Percentiles rank a stretch among this genome's conserved stretches.
phyloP scores from a whole-genome alignment of 2,888 invertebrate genomes.

The Rhingia campestris region DNA sequence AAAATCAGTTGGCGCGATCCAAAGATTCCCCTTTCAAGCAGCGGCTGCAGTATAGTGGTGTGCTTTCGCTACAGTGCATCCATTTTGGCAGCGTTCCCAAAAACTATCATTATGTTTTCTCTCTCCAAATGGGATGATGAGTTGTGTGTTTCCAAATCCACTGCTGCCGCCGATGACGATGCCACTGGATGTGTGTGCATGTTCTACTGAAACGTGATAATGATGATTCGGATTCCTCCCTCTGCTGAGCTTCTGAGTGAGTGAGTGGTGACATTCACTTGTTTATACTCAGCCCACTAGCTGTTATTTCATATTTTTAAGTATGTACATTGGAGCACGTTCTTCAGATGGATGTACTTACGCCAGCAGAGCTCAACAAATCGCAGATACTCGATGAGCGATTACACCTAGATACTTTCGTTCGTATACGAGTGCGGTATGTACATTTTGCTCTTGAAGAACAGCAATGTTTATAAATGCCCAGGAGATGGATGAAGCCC shows the following conservation, averaged over 20 bases:
- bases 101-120: constrained; percentile 33
- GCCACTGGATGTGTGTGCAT: constrained; percentile 12
- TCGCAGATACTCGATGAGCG: constrained; percentile 46
- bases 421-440: not conserved
- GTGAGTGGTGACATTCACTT: constrained; percentile 69
- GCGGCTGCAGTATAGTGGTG: constrained; percentile 23
- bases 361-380: constrained; percentile 39
- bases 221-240: constrained; percentile 41
- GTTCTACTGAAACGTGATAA: constrained; percentile 42
- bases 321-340: constrained; percentile 48
- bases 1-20: constrained; percentile 44
- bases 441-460: constrained; percentile 35
- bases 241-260: constrained; percentile 13
- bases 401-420: constrained; percentile 37
- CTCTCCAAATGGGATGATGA: constrained; percentile 53
- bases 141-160: constrained; percentile 59
- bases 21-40: constrained; percentile 46
- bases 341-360: constrained; percentile 52
- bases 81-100: constrained; percentile 64
- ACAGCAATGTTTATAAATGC: constrained; percentile 30
- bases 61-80: constrained; percentile 29
- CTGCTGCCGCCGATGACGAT: not conserved
- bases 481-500: constrained; percentile 46
- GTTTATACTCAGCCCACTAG: constrained; percentile 25
- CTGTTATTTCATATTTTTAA: constrained; percentile 43